Conservation (phyloP, 2,888 invertebrate species). For the Argynnis bischoffii region DNA sequence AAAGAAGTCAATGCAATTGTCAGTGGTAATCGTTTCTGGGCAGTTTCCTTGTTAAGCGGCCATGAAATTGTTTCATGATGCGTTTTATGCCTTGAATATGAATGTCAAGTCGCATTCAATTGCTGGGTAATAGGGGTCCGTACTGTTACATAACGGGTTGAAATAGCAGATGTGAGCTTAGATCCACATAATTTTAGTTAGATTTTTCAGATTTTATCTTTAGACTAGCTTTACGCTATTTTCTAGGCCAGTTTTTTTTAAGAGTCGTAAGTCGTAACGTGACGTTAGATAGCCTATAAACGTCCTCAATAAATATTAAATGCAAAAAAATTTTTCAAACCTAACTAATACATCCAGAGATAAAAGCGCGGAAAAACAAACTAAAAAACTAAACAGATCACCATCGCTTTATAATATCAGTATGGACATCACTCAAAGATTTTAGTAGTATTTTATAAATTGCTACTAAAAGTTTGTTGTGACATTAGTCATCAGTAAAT, state of each 20-base stretch:
- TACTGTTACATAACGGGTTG: constrained; percentile 24
- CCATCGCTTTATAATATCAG: too few relatives aligned
- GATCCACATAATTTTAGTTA: background rate
- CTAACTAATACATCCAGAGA: too few relatives aligned
- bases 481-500: background rate
- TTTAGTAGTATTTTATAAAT: background rate
- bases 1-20: constrained; percentile 20
- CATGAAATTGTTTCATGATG: constrained; percentile 58
- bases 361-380: too few relatives aligned
- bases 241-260: too few relatives aligned
- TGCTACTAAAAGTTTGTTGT: background rate
- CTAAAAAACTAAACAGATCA: too few relatives aligned
- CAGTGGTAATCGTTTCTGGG: constrained; percentile 21
- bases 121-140: constrained; percentile 38
- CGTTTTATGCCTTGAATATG: constrained; percentile 46
- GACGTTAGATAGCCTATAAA: too few relatives aligned
- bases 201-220: background rate
- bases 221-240: too few relatives aligned
- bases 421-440: too few relatives aligned
- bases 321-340: too few relatives aligned
- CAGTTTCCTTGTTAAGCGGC: constrained; percentile 54
- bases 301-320: too few relatives aligned
- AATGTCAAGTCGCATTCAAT: constrained; percentile 49
- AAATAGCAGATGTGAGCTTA: background rate
- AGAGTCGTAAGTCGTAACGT: too few relatives aligned